Conservation (phyloP, 2,888 invertebrate genomes). For the Mystacides longicornis region DNA sequence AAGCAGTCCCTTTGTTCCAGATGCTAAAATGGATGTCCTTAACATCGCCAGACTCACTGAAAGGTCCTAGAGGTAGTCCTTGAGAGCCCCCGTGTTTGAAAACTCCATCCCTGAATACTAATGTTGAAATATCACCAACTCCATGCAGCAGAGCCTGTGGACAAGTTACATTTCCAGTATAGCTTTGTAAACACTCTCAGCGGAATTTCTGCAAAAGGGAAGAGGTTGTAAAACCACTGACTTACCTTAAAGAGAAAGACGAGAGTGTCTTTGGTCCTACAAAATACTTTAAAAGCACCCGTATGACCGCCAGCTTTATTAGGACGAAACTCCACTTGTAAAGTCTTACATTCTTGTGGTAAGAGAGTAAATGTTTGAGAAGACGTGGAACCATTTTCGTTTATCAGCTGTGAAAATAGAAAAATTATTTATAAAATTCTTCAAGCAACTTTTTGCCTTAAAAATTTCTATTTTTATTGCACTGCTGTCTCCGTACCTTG, state of each 20-base stretch:
- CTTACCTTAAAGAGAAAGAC: neutral
- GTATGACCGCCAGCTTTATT: constrained; percentile 13
- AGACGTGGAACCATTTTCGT: constrained; percentile 13
- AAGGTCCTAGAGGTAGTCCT: constrained; percentile 21
- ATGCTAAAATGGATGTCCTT: constrained; percentile 24
- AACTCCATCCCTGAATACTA: constrained; percentile 23
- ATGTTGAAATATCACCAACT: constrained; percentile 19
- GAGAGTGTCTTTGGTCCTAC: constrained; percentile 9
- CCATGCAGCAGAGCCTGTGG: constrained; percentile 22
- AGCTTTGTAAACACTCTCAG: too few species aligned
- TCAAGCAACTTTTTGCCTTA: neutral
- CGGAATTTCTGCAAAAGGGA: too few species aligned
- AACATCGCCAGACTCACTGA: constrained; percentile 15
- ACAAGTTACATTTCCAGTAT: too few species aligned
- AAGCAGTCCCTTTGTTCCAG: constrained; percentile 22
- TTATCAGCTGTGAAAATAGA: constrained; percentile 14
- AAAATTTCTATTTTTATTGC: neutral
- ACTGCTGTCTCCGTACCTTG: constrained; percentile 16
- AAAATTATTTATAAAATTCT: neutral
- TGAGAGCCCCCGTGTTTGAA: constrained; percentile 22
- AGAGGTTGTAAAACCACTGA: too few species aligned
- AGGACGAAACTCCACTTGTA: constrained; percentile 21
- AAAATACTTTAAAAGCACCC: constrained; percentile 15
- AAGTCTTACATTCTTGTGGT: constrained; percentile 22
- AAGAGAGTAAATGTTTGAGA: constrained; percentile 21